Evolutionary conservation across 2,888 invertebrate genomes (phyloP), one percentile per base, ranked within the genome.

Genomic region (Lampropteryx suffumata): DNA sequence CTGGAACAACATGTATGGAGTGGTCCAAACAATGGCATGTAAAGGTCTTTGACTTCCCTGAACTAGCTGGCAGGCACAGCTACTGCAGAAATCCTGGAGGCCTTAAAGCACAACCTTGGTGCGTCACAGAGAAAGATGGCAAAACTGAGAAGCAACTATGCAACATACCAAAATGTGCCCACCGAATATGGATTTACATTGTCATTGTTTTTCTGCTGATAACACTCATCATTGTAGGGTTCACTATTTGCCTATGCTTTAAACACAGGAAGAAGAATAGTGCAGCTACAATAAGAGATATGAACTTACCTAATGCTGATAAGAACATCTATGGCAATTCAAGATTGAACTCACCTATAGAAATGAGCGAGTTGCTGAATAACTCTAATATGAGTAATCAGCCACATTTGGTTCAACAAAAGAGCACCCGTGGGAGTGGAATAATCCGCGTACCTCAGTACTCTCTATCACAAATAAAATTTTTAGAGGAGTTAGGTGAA

Each of bases 401-500:
- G 52, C 88, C 86, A 62, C 91, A 77, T 68, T 81, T 84, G 61
- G 89, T 81, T 61, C 84, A 76, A 69, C 53, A 53, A 34, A 53
- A 53, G 28, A 88, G 65, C 70, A 89, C 78, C 9, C 84, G 92
- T 4, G 91, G 91, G 8, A 92, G 91, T 71, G 89, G 87, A 27
- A 79, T 88, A 0, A 76, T 93, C 1, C 86, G 95, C 66, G 95
- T 97, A 33, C 94, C 96, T 2, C 98, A 98, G 68, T 97, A 97
- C 76, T 95, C 96, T 0, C 90, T 97, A 52, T 94, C 95, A 51
- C 95, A 96, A 79, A 95, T 97, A 0, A 92, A 94, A 59, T 97
- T 98, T 75, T 91, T 97, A 36, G 97, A 98, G 76, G 97, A 98
- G 80, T 87, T 99, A 24, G 98, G 98, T 13, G 98, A 98, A 87